phyloP scores from a whole-genome alignment of 2,888 invertebrate genomes.

The Agrotis clavis region DNA sequence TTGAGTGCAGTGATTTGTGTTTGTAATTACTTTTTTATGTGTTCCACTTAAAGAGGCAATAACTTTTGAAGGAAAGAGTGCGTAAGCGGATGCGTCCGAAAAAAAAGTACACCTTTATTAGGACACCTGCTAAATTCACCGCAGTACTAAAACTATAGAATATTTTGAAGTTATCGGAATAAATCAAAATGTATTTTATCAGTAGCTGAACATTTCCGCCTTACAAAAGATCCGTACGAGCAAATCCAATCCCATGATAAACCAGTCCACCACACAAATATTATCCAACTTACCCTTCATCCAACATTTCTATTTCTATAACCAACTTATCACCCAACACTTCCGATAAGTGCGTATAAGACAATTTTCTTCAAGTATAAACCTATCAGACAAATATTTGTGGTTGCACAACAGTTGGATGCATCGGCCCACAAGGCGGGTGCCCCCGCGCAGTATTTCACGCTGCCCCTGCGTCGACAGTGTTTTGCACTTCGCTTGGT shows the following conservation, averaged over 20 bases:
- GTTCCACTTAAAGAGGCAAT: background rate
- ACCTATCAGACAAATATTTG: conserved; percentile 66
- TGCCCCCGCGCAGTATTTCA: conserved; percentile 85
- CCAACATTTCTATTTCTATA: conserved; percentile 34
- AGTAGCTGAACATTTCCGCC: background rate
- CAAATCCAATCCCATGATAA: conserved; percentile 3
- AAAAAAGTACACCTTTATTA: no score
- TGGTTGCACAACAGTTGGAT: conserved; percentile 67
- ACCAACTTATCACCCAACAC: conserved; percentile 50
- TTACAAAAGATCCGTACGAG: background rate
- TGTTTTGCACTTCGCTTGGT: conserved; percentile 85
- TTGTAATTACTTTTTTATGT: conserved; percentile 44
- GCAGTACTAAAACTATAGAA: no score
- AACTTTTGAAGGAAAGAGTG: background rate
- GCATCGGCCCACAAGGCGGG: conserved; percentile 80
- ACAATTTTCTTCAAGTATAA: conserved; percentile 65
- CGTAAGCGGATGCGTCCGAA: background rate
- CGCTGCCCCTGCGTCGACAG: conserved; percentile 80
- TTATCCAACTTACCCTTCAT: conserved; percentile 1
- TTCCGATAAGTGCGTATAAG: conserved; percentile 55
- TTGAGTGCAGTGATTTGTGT: conserved; percentile 26
- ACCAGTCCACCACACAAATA: conserved; percentile 17
- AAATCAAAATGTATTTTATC: background rate
- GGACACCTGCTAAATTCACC: no score
- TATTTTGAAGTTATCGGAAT: background rate